Conservation (phyloP, 1,140 invertebrate species). For the Idris sp. region DNA sequence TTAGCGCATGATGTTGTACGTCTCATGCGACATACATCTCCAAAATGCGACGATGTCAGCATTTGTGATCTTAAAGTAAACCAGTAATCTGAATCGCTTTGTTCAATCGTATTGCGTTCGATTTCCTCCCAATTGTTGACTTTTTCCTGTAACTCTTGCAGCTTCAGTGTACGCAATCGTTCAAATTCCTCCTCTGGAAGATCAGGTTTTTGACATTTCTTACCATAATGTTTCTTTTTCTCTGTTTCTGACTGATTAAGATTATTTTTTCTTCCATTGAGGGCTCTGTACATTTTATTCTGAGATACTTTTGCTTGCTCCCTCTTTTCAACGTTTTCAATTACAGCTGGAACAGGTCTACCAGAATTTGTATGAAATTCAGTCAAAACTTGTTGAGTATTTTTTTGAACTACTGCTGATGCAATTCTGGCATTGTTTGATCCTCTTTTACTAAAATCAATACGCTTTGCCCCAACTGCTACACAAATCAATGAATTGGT, state of each 20-base stretch:
- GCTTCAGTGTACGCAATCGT: background rate
- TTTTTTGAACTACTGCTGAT: slow-evolving; percentile 13
- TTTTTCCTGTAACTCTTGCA: slow-evolving; percentile 4
- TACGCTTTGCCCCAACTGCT: slow-evolving; percentile 69
- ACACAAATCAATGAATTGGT: slow-evolving; percentile 62
- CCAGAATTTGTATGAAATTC: background rate
- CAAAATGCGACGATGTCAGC: slow-evolving; percentile 57
- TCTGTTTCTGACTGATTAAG: background rate
- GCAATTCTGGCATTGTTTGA: slow-evolving; percentile 64
- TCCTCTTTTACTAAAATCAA: slow-evolving; percentile 60
- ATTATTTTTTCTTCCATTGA: background rate
- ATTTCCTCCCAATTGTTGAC: background rate
- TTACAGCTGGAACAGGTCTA: background rate
- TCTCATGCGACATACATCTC: background rate
- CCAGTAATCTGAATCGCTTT: slow-evolving; percentile 66
- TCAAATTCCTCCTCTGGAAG: slow-evolving; percentile 16
- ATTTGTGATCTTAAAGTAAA: slow-evolving; percentile 54
- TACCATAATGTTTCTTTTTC: slow-evolving; percentile 56
- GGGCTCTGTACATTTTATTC: slow-evolving; percentile 3
- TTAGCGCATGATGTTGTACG: background rate
- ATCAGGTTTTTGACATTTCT: slow-evolving; percentile 42
- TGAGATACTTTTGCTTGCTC: slow-evolving; percentile 13
- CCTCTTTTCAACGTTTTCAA: slow-evolving; percentile 2
- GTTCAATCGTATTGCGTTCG: slow-evolving; percentile 20
- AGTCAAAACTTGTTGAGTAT: slow-evolving; percentile 9